Percentiles rank a stretch among this genome's conserved stretches.
These are phyloP conservation scores for Hylaeus anthracinus DNA, from an alignment of 1,140 invertebrate genomes.

Conservation along the genomic window DNA sequence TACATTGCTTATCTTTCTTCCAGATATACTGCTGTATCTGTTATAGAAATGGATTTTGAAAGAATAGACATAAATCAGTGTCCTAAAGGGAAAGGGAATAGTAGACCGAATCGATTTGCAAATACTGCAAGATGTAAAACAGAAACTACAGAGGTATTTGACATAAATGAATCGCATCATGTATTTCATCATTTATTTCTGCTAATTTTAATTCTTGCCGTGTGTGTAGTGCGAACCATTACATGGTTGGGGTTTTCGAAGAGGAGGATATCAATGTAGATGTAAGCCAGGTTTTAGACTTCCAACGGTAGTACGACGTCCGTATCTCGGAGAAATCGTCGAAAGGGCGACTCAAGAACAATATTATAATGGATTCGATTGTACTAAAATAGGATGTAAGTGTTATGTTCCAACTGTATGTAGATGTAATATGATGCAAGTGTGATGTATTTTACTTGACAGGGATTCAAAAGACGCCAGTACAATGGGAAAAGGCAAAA, in stretches of 20 bases:
- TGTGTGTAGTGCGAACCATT: slow-evolving; percentile 93
- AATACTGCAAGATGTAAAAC: slow-evolving; percentile 95
- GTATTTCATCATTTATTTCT: background rate
- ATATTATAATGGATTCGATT: slow-evolving; percentile 96
- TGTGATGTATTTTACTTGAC: slow-evolving; percentile 46
- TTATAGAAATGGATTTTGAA: slow-evolving; percentile 98
- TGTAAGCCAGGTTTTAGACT: slow-evolving; percentile 94
- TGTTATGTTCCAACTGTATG: slow-evolving; percentile 55
- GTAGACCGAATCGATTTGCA: slow-evolving; percentile 93
- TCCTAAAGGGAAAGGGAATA: slow-evolving; percentile 93
- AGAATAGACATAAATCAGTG: slow-evolving; percentile 99
- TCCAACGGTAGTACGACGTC: slow-evolving; percentile 91
- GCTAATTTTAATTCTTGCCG: background rate
- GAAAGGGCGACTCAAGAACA: slow-evolving; percentile 95
- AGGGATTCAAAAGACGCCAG: slow-evolving; percentile 92
- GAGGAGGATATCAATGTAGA: slow-evolving; percentile 97
- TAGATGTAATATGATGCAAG: background rate
- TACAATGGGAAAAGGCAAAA: slow-evolving; percentile 87
- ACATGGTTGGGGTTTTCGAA: slow-evolving; percentile 96
- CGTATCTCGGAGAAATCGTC: slow-evolving; percentile 95
- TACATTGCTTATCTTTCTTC: slow-evolving; percentile 58
- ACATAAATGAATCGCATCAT: background rate
- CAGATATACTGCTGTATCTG: slow-evolving; percentile 95
- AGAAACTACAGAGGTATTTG: slow-evolving; percentile 91
- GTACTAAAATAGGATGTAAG: slow-evolving; percentile 95